These are phyloP conservation scores for Archaeoteleia sp. DNA, from an alignment of 2,888 invertebrate genomes.

Conservation along the genomic window DNA sequence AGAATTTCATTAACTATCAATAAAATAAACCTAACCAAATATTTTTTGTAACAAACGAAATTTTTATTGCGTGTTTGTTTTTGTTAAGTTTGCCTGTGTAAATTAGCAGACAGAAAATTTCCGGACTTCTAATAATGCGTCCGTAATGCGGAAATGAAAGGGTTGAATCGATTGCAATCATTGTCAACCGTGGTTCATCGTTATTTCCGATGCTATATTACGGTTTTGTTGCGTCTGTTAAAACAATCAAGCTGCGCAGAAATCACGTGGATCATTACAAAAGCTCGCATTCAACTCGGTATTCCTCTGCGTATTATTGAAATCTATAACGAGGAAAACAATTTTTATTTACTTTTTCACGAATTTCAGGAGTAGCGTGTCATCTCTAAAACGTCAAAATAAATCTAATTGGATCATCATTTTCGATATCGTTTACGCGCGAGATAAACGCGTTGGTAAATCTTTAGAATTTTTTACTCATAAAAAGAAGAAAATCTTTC, in stretches of 20 bases:
- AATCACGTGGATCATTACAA: slow-evolving; percentile 28
- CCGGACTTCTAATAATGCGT: slow-evolving; percentile 44
- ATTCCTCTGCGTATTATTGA: slow-evolving; percentile 16
- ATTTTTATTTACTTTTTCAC: too few species aligned
- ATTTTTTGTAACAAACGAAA: too few species aligned
- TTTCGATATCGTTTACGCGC: too few species aligned
- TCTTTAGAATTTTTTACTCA: too few species aligned
- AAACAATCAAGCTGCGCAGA: slow-evolving; percentile 37
- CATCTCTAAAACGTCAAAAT: too few species aligned
- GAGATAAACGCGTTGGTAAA: too few species aligned
- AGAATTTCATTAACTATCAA: too few species aligned
- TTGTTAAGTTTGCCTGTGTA: slow-evolving; percentile 23
- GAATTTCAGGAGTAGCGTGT: too few species aligned
- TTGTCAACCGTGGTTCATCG: slow-evolving; percentile 49
- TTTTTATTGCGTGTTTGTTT: slow-evolving; percentile 26
- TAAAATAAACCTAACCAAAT: too few species aligned
- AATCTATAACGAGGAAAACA: slow-evolving; percentile 14
- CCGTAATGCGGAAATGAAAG: slow-evolving; percentile 44
- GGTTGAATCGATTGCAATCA: slow-evolving; percentile 46
- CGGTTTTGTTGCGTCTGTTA: slow-evolving; percentile 39
- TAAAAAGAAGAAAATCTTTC: too few species aligned
- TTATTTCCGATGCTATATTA: slow-evolving; percentile 48
- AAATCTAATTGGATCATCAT: too few species aligned
- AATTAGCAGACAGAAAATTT: slow-evolving; percentile 49
- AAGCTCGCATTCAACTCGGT: slow-evolving; percentile 14